These are phyloP conservation scores for Agonopterix alstromeriana DNA, from an alignment of 2,888 invertebrate genomes.

Conservation along the genomic window DNA sequence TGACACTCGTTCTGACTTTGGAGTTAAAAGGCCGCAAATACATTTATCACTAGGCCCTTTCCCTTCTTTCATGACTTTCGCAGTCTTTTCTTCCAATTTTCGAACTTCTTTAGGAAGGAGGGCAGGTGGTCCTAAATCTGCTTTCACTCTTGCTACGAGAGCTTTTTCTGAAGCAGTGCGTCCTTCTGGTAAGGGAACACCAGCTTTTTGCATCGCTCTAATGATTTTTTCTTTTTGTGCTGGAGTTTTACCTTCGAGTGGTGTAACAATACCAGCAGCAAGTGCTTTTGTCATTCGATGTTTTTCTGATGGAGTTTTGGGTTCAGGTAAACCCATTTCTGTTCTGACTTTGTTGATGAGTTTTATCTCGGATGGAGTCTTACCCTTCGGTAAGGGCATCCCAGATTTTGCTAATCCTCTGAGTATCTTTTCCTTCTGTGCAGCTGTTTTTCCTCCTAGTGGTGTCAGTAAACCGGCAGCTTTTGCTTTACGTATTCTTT, in stretches of 20 bases:
- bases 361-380: slow-evolving; percentile 23
- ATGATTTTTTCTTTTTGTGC: slow-evolving; percentile 17
- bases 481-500: slow-evolving; percentile 14
- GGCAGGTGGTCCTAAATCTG: slow-evolving; percentile 3
- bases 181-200: slow-evolving; percentile 7
- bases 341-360: slow-evolving; percentile 16
- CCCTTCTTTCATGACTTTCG: slow-evolving; percentile 24
- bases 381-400: slow-evolving; percentile 24
- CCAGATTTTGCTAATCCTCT: slow-evolving; percentile 17
- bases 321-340: slow-evolving; percentile 11
- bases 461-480: slow-evolving; percentile 16
- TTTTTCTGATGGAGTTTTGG: slow-evolving; percentile 19
- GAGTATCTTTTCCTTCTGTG: slow-evolving; percentile 24
- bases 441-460: slow-evolving; percentile 21
- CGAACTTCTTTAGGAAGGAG: slow-evolving; percentile 11
- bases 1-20: slow-evolving; percentile 11
- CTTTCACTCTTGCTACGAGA: not conserved
- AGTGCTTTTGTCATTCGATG: slow-evolving; percentile 4
- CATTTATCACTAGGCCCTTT: slow-evolving; percentile 29
- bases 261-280: slow-evolving; percentile 17
- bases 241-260: slow-evolving; percentile 20
- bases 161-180: slow-evolving; percentile 14
- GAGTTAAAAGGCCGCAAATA: slow-evolving; percentile 24
- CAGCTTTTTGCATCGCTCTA: slow-evolving; percentile 8
- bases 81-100: slow-evolving; percentile 20